Base-by-base conservation (phyloP, 2,113 vertebrate species). In the Ploceus nigricollis region DNA sequence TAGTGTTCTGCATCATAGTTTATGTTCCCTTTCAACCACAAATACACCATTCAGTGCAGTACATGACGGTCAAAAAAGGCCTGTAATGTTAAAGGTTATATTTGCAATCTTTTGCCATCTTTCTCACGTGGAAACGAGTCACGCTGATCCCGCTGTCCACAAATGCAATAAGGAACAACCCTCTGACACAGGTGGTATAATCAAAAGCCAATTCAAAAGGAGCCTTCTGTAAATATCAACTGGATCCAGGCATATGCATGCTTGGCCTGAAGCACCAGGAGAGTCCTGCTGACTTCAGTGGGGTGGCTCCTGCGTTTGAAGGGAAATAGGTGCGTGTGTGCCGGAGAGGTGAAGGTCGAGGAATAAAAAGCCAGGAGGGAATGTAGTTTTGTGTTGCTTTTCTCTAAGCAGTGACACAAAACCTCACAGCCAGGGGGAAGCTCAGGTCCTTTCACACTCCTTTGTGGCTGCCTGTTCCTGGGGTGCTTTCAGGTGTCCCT, bases 151-250 rank as follows among this genome's bases (percentile, higher is more conserved):
- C 1, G 12, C 68, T 82, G 75, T 37, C 90, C 91, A 89, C 87
- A 88, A 70, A 50, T 16, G 80, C 93, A 88, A 66, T 63, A 78
- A 93, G 82, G 80, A 85, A 44, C 71, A 91, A 70, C 82, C 37
- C 40, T 73, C 64, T 85, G 56, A 91, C 78, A 91, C 2, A 85
- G 92, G 82, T 90, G 82, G 69, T 78, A 64, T 70, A 94, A 96
- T 93, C 93, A 94, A 96, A 97, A 94, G 91, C 82, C 90, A 68
- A 89, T 94, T 96, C 90, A 73, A 78, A 96, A 93, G 93, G 90
- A 90, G 44, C 37, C 60, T 60, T 90, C 92, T 81, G 88, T 87
- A 95, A 92, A 96, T 95, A 93, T 31, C 88, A 93, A 66, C 90
- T 89, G 64, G 80, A 94, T 90, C 76, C 82, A 86, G 92, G 85